Conservation (phyloP, 2,888 invertebrate species). For the Prosapia bicincta region DNA sequence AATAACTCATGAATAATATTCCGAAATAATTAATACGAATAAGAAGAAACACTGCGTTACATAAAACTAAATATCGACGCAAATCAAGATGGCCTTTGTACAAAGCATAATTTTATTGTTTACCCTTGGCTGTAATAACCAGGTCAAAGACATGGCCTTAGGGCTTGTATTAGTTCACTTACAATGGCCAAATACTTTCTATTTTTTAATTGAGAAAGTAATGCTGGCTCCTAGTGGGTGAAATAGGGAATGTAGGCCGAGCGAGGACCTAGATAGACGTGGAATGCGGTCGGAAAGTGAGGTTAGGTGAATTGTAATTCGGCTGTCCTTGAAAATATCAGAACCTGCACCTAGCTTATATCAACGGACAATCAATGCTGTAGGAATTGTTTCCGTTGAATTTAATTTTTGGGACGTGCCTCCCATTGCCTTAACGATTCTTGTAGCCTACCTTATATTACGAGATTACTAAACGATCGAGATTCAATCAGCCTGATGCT, state of each 20-base stretch:
- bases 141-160: neutral
- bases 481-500: no score
- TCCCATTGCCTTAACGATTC: no score
- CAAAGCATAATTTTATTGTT: neutral
- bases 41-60: no score
- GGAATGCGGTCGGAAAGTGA: neutral
- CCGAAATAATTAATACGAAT: no score
- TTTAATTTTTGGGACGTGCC: no score
- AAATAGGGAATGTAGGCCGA: neutral
- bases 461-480: no score
- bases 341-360: neutral
- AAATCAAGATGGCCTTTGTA: no score
- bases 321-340: neutral
- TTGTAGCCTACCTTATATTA: no score
- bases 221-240: neutral
- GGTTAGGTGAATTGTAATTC: neutral
- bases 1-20: no score
- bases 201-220: slow-evolving; percentile 2
- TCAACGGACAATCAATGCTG: neutral
- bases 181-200: slow-evolving; percentile 2
- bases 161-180: neutral
- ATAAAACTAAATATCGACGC: no score
- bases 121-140: neutral
- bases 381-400: no score
- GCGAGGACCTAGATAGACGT: neutral